These are phyloP conservation scores for Nibea coibor DNA, from an alignment of 2,113 vertebrate species.

Conservation along the genomic window DNA sequence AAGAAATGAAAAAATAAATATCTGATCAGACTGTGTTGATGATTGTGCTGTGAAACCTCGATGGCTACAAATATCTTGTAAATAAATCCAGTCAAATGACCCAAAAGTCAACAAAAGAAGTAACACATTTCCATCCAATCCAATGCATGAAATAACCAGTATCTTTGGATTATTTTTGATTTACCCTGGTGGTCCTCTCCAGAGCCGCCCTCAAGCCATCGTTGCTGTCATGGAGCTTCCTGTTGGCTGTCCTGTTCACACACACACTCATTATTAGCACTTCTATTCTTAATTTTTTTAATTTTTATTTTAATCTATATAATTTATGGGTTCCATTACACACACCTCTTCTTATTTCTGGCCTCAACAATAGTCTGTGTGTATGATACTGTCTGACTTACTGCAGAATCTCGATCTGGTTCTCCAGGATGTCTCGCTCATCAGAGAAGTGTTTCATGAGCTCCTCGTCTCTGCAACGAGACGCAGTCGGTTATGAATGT, in stretches of 20 bases:
- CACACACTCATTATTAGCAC: background rate
- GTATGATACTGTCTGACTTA: conserved; percentile 79
- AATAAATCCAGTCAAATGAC: background rate
- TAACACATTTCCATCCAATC: background rate
- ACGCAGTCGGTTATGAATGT: conserved; percentile 3
- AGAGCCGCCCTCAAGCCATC: conserved; percentile 69
- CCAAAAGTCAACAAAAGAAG: background rate
- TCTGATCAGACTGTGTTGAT: too few species aligned
- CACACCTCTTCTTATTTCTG: background rate
- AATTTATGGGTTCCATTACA: background rate
- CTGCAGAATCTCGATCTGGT: conserved; percentile 96
- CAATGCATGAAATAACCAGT: background rate
- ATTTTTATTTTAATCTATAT: too few species aligned
- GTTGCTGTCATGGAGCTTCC: conserved; percentile 79
- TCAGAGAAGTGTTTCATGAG: conserved; percentile 91
- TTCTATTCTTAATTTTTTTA: background rate
- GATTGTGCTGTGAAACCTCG: too few species aligned
- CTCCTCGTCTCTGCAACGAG: conserved; percentile 88
- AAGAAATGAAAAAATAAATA: too few species aligned
- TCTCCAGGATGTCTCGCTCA: conserved; percentile 91
- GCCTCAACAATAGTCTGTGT: background rate
- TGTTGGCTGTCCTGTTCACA: conserved; percentile 72
- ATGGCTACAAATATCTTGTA: too few species aligned
- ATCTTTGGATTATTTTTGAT: background rate
- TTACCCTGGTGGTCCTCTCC: conserved; percentile 66